Conservation (phyloP, 2,113 vertebrate genomes). For the Blennius ocellaris region DNA sequence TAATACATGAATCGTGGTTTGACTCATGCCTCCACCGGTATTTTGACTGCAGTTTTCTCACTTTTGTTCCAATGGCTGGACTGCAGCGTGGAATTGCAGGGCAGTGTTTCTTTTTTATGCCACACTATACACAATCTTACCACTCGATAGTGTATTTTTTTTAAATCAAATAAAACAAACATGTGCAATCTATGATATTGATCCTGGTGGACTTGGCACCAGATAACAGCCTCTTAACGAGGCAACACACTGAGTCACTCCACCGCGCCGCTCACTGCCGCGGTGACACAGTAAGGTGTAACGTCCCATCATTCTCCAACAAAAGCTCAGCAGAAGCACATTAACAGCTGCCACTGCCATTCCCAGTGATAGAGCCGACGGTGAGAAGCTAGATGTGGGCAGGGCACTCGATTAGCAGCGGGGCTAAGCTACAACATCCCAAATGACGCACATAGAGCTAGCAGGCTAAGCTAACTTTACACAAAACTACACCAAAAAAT, state of each 20-base stretch:
- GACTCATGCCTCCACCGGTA: too few species aligned
- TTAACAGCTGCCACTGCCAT: slow-evolving; percentile 47
- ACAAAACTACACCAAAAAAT: neutral
- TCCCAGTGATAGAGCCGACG: slow-evolving; percentile 9
- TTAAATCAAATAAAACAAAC: neutral
- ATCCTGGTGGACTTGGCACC: neutral
- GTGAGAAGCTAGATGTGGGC: slow-evolving; percentile 58
- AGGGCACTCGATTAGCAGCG: slow-evolving; percentile 45
- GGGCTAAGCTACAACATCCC: slow-evolving; percentile 38
- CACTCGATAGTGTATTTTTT: neutral
- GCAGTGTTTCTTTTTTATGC: neutral
- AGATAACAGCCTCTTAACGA: neutral
- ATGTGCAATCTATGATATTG: slow-evolving; percentile 12
- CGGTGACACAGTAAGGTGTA: slow-evolving; percentile 18
- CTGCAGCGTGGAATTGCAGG: too few species aligned
- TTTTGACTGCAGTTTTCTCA: too few species aligned
- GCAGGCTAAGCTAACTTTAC: slow-evolving; percentile 43
- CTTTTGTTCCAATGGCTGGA: too few species aligned
- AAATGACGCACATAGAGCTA: slow-evolving; percentile 78
- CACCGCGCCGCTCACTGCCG: neutral
- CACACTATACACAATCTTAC: neutral
- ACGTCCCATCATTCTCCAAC: neutral
- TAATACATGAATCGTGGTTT: too few species aligned
- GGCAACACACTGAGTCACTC: slow-evolving; percentile 8
- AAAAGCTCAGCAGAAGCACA: neutral